phyloP scores from a whole-genome alignment of 2,113 vertebrate species.

The Rhea pennata region DNA sequence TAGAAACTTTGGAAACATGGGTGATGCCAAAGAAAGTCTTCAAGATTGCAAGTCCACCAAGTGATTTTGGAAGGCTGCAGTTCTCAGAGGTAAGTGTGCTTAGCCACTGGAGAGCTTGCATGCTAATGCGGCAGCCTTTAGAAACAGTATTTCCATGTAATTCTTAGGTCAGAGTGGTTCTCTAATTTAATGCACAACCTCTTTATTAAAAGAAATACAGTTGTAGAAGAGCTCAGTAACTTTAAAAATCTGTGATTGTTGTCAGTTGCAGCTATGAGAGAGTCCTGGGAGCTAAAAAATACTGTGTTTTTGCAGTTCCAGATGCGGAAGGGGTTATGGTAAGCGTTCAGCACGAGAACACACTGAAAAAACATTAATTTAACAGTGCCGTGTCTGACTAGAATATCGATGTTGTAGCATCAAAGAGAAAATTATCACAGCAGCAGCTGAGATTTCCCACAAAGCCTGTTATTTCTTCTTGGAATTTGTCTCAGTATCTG shows the following conservation, averaged over 20 bases:
- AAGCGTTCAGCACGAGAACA: not conserved
- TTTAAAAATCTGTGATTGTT: not conserved
- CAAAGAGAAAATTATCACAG: not conserved
- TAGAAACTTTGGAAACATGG: conserved; percentile 97
- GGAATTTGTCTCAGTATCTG: not conserved
- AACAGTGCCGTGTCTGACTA: not conserved
- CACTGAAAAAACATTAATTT: not conserved
- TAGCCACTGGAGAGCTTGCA: not conserved
- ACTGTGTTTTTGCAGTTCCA: not conserved
- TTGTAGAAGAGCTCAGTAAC: not conserved
- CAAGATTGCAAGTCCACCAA: conserved; percentile 86
- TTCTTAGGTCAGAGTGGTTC: not conserved
- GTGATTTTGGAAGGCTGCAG: conserved; percentile 90
- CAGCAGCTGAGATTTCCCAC: not conserved
- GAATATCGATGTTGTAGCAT: not conserved
- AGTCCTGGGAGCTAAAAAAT: not conserved
- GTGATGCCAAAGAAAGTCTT: conserved; percentile 94
- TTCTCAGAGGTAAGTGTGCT: conserved; percentile 86
- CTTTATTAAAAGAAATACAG: not conserved
- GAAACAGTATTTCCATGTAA: not conserved
- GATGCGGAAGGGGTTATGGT: not conserved
- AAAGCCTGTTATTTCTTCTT: not conserved
- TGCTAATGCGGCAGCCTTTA: not conserved
- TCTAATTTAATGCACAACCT: no score
- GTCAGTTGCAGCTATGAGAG: not conserved